Conservation (phyloP, 1,140 invertebrate species). For the Zaprionus africanus region DNA sequence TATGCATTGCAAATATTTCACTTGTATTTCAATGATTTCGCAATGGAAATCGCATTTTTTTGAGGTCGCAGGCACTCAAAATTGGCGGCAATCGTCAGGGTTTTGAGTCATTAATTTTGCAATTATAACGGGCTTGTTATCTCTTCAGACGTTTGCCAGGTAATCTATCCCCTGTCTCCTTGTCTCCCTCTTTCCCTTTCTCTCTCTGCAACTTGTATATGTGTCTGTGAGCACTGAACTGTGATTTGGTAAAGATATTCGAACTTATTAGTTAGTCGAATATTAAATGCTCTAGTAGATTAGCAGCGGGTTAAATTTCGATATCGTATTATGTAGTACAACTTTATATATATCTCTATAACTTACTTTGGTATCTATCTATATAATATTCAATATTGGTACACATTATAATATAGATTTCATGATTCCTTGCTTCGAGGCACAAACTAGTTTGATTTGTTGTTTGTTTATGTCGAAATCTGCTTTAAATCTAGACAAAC, state of each 20-base stretch:
- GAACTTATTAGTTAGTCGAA: background rate
- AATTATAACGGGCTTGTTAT: background rate
- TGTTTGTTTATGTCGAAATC: too few relatives aligned
- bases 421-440: too few relatives aligned
- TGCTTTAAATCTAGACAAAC: background rate
- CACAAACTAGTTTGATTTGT: too few relatives aligned
- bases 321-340: background rate
- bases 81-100: background rate
- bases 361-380: too few relatives aligned
- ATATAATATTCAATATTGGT: too few relatives aligned
- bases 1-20: background rate
- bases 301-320: background rate
- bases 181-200: background rate
- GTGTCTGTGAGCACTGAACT: constrained; percentile 7
- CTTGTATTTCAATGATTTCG: background rate
- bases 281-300: background rate
- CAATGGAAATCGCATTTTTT: background rate
- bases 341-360: background rate
- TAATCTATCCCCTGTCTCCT: background rate
- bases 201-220: background rate
- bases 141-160: background rate
- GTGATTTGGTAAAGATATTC: background rate
- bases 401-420: too few relatives aligned
- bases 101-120: constrained; percentile 2
- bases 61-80: background rate